phyloP scores from a whole-genome alignment of 2,797 vertebrate genomes.

The Orestias chungarensis region DNA sequence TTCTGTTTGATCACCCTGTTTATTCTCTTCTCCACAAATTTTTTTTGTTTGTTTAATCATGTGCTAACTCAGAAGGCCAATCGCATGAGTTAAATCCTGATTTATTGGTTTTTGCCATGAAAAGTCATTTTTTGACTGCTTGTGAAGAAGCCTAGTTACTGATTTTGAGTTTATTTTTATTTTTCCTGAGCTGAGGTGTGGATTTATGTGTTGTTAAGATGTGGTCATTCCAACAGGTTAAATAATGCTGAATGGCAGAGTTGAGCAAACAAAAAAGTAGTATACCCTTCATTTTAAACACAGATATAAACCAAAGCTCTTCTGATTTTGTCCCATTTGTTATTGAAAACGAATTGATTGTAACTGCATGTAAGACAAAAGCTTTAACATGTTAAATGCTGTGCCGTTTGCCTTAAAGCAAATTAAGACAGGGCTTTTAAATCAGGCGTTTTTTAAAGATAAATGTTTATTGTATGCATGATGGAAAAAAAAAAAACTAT shows the following conservation, averaged over 20 bases:
- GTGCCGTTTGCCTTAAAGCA: conserved; percentile 47
- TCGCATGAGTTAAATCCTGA: conserved; percentile 32
- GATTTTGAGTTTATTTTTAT: conserved; percentile 31
- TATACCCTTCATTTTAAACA: conserved; percentile 18
- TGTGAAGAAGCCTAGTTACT: conserved; percentile 37
- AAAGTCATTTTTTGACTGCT: conserved; percentile 46
- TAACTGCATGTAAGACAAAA: conserved; percentile 20
- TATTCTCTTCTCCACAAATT: conserved; percentile 14
- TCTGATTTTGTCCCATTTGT: conserved; percentile 30
- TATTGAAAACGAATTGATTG: conserved; percentile 14
- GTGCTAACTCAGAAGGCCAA: conserved; percentile 29
- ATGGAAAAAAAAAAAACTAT: conserved; percentile 37
- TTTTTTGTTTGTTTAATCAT: neutral
- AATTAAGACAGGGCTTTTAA: conserved; percentile 15
- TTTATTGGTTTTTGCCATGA: conserved; percentile 50
- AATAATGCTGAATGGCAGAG: conserved; percentile 25
- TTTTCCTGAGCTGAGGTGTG: conserved; percentile 44
- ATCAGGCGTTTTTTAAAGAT: conserved; percentile 37
- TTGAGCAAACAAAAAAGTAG: conserved; percentile 2
- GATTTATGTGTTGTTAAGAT: conserved; percentile 42
- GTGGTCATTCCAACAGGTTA: conserved; percentile 24
- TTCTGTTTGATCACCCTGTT: neutral
- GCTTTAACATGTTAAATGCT: conserved; percentile 26
- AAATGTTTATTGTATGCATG: conserved; percentile 43
- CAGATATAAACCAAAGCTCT: conserved; percentile 27